These are phyloP conservation scores for Sphyrna mokarran DNA, from an alignment of 2,113 vertebrate species.

Conservation along the genomic window DNA sequence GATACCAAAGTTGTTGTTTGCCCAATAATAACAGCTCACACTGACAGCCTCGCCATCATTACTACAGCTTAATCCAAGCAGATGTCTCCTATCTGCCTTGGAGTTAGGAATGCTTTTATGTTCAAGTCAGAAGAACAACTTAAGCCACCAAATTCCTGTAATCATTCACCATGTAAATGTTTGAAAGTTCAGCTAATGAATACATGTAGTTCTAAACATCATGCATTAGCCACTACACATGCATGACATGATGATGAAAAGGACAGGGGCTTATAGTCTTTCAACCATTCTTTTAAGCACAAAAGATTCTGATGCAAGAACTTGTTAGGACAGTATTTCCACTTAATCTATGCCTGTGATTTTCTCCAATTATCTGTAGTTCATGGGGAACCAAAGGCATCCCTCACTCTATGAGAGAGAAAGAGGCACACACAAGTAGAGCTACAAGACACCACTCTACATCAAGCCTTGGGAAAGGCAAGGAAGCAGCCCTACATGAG, in stretches of 20 bases:
- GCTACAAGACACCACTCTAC: background rate
- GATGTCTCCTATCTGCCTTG: background rate
- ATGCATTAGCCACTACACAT: background rate
- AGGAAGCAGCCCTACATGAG: background rate
- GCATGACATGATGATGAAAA: too few species aligned
- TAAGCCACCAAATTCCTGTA: background rate
- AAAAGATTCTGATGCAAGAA: background rate
- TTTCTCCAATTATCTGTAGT: background rate
- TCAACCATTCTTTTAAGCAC: background rate
- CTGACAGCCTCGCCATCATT: background rate
- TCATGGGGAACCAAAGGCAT: too few species aligned
- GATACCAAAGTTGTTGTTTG: background rate
- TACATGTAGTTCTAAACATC: background rate
- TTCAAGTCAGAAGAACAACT: background rate
- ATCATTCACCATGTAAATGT: background rate
- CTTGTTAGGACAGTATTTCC: background rate
- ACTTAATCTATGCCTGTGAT: background rate
- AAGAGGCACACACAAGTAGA: background rate
- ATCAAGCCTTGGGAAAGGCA: background rate
- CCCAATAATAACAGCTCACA: background rate
- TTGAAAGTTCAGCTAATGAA: background rate
- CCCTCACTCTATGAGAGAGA: background rate
- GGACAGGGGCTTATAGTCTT: background rate
- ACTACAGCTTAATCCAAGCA: background rate
- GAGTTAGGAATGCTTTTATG: background rate